Evolutionary conservation across 37 sponge, comb jelly and placozoan genomes (phyloP).

Genomic region (Hexactinellida sp.): DNA sequence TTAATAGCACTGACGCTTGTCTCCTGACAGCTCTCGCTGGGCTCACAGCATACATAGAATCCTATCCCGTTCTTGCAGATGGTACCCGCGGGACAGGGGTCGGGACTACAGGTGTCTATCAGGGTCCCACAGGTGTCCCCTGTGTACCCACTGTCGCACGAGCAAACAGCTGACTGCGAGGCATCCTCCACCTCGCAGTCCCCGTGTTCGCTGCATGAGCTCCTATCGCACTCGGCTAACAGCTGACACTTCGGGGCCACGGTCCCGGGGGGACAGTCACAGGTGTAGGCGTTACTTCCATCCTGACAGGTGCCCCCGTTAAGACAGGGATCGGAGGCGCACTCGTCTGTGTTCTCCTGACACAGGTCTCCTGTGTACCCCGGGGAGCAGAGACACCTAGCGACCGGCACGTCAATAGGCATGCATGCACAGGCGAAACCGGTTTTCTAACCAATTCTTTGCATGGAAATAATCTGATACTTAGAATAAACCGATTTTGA

Average conservation of each 20-base stretch:
- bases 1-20: no score
- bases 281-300: neutral
- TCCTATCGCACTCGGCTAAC: neutral
- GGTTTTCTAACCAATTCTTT: no score
- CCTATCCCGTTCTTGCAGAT: neutral
- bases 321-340: neutral
- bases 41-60: neutral
- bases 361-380: neutral
- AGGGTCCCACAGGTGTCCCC: neutral
- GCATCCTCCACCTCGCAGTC: neutral
- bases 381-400: neutral
- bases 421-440: no score
- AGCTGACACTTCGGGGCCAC: neutral
- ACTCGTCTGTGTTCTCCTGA: neutral
- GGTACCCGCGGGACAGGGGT: neutral
- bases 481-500: no score
- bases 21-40: neutral
- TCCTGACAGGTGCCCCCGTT: neutral
- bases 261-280: neutral
- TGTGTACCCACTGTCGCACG: neutral
- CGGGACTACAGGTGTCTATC: neutral
- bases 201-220: neutral
- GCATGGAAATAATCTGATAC: no score
- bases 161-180: neutral
- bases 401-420: neutral